Percentiles rank a stretch among this genome's conserved stretches.
Evolutionary conservation across 2,888 invertebrate genomes (phyloP).

Genomic region (Alcis repandata): DNA sequence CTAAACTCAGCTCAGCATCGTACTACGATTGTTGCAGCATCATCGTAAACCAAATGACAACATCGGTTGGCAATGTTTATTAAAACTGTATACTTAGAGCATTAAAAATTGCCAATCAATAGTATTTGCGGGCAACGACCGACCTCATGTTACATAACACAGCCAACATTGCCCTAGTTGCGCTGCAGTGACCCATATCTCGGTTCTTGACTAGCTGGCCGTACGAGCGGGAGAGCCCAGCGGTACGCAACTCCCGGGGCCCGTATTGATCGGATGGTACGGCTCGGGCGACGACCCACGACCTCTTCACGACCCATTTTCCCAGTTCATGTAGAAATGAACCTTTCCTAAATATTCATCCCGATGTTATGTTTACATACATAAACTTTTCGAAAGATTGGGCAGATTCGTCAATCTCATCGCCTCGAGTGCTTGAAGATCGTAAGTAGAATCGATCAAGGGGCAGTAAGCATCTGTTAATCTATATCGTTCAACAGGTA

Average conservation of each 20-base stretch:
- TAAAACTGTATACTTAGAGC: background rate
- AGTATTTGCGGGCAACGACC: background rate
- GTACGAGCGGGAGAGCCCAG: background rate
- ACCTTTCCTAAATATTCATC: background rate
- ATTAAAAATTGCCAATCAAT: background rate
- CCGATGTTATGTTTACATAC: background rate
- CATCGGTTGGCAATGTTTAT: background rate
- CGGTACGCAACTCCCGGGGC: background rate
- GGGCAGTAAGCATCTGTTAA: constrained; percentile 25
- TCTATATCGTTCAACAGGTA: constrained; percentile 26
- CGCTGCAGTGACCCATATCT: constrained; percentile 27
- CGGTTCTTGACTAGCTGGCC: constrained; percentile 5
- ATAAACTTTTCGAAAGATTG: background rate
- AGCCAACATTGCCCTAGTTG: constrained; percentile 11
- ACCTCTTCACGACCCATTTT: constrained; percentile 43
- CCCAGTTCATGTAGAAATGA: background rate
- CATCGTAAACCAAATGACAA: background rate
- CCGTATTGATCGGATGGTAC: constrained; percentile 27
- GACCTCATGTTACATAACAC: constrained; percentile 6
- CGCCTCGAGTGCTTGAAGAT: constrained; percentile 17
- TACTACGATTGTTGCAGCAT: background rate
- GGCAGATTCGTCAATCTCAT: background rate
- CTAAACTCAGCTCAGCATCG: background rate
- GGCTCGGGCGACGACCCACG: constrained; percentile 22
- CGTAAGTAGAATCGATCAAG: constrained; percentile 17